A percentile compares a stretch with the other conserved stretches of the same genome.
phyloP scores from a whole-genome alignment of 2,888 invertebrate genomes.

The Polydesmus complanatus region DNA sequence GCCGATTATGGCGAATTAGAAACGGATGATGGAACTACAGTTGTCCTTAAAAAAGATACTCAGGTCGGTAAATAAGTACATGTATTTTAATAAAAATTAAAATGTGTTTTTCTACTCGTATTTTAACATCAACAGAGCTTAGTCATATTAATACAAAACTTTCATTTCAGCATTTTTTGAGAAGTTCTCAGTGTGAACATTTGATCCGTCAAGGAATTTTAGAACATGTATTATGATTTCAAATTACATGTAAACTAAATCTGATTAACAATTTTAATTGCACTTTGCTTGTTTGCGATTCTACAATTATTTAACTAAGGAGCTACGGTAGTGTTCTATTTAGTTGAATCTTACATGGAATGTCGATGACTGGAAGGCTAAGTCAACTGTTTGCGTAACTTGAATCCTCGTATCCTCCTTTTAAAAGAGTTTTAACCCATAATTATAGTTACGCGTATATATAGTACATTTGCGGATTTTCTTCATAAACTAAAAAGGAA shows the following conservation, averaged over 20 bases:
- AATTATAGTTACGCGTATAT: background rate
- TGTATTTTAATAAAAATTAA: background rate
- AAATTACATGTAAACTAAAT: background rate
- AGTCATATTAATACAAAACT: background rate
- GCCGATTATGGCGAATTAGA: constrained; percentile 88
- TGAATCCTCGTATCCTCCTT: too few relatives aligned
- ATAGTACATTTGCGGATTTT: background rate
- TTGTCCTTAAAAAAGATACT: constrained; percentile 76
- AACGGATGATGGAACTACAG: constrained; percentile 79
- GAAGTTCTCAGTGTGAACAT: constrained; percentile 75
- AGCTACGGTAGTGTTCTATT: too few relatives aligned
- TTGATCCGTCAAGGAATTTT: constrained; percentile 78
- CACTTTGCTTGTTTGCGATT: background rate
- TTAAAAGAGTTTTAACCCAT: too few relatives aligned
- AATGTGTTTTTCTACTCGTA: background rate
- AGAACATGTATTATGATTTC: constrained; percentile 41
- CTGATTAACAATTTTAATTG: background rate
- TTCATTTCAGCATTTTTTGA: constrained; percentile 53
- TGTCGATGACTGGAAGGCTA: background rate
- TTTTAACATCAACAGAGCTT: constrained; percentile 1
- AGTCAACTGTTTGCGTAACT: too few relatives aligned
- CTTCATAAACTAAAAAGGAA: background rate
- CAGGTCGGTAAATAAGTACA: constrained; percentile 37
- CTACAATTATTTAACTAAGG: background rate
- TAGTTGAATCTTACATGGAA: background rate